These are phyloP conservation scores for Lamprotornis superbus DNA, from an alignment of 2,113 vertebrate species.

Conservation along the genomic window DNA sequence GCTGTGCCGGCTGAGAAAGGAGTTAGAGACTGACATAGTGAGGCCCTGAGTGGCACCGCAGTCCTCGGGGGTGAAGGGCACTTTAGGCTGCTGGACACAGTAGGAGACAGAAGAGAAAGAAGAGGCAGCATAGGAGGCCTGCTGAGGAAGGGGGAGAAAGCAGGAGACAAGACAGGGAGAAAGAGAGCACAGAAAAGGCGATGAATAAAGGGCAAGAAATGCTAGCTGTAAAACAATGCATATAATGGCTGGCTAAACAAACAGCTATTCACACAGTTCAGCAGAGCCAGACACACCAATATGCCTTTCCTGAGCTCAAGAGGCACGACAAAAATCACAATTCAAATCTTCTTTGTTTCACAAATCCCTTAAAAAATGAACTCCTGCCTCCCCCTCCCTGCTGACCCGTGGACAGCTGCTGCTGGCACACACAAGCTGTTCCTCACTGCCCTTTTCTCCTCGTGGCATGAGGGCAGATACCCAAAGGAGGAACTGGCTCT, in stretches of 20 bases:
- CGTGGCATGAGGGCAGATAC: accelerated
- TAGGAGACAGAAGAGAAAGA: constrained; percentile 93
- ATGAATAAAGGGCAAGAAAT: neutral
- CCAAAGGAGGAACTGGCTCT: neutral
- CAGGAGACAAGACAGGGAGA: constrained; percentile 65
- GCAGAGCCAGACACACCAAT: constrained; percentile 22
- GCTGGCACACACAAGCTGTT: neutral
- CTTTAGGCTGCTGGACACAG: constrained; percentile 90
- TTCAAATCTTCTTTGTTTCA: constrained; percentile 23
- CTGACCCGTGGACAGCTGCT: neutral
- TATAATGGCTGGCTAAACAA: neutral
- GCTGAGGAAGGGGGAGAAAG: constrained; percentile 68
- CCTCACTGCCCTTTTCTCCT: neutral
- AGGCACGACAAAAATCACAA: neutral
- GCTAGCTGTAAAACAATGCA: constrained; percentile 13
- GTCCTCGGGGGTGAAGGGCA: constrained; percentile 90
- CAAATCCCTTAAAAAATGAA: constrained; percentile 18
- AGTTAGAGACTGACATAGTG: constrained; percentile 98
- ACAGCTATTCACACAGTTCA: neutral
- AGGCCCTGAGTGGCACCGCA: constrained; percentile 87
- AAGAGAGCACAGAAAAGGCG: constrained; percentile 52
- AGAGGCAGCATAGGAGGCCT: constrained; percentile 93
- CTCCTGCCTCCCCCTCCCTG: neutral
- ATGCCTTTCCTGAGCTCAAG: neutral
- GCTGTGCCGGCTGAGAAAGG: constrained; percentile 96